Evolutionary conservation across 2,888 invertebrate species (phyloP), one percentile per base, ranked within the genome.

Genomic region (Cerceris rybyensis): DNA sequence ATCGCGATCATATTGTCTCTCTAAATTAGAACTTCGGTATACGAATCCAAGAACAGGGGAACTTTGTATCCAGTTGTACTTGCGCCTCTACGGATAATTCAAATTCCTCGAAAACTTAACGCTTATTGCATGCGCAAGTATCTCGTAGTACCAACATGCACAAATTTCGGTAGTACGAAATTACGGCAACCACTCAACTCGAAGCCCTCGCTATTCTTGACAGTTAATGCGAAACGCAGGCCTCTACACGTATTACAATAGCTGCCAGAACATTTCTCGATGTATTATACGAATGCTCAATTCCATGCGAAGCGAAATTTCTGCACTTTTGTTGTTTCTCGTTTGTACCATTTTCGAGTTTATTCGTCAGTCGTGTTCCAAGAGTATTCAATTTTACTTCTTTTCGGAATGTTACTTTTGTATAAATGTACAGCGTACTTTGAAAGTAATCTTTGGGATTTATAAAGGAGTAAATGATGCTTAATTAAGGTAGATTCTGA

Each of bases 91-190:
- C 7, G 70, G 49, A 76, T 70, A 70, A 75, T 58, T 70, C 61
- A 52, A 78, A 77, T 76, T 70, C 70, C 70, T 43, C 70, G 70
- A 58, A 58, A 76, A 75, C 76, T 78, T 70, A 14, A 9, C 52
- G 76, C 57, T 52, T 52, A 70, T 70, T 75, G 70, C 54, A 42
- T 49, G 50, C 55, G 41, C 46, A 46, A 52, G 41, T 61, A 61
- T 78, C 70, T 78, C 66, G 52, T 58, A 46, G 66, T 42, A 6
- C n/a, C 49, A 9, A 52, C 52, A 63, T 2, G 75, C 68, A 65
- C 78, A 77, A 78, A 78, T 78, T 80, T 68, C 78, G 42, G 7
- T 41, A 14, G 70, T 13, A 58, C 78, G 65, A 74, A 78, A 78
- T 78, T 80, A 73, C 79, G 52, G 65, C 70, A 55, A 64, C 74